These are phyloP conservation scores for Euura saliciscinereae DNA, from an alignment of 1,140 invertebrate species.

Conservation along the genomic window DNA sequence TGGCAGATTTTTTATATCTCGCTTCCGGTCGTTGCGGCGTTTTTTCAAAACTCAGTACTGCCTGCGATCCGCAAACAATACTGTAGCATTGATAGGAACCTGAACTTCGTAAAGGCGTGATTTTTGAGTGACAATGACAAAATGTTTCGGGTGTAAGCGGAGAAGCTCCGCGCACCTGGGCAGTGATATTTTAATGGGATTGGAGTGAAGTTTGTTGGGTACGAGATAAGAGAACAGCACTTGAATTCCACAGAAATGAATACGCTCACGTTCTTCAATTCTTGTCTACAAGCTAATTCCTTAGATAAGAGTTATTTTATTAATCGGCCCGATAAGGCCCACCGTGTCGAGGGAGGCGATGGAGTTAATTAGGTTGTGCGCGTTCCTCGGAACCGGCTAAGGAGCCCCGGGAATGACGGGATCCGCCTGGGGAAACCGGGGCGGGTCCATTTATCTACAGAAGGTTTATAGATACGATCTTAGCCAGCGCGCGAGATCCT, in stretches of 20 bases:
- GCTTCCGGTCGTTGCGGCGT: too few relatives aligned
- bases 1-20: too few relatives aligned
- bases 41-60: too few relatives aligned
- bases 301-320: slow-evolving; percentile 26
- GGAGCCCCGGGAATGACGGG: slow-evolving; percentile 5
- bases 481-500: slow-evolving; percentile 50
- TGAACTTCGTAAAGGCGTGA: too few relatives aligned
- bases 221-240: slow-evolving; percentile 8
- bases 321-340: slow-evolving; percentile 30
- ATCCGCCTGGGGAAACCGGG: background rate
- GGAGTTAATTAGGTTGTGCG: slow-evolving; percentile 22
- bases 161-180: background rate
- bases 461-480: slow-evolving; percentile 43
- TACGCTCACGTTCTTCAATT: slow-evolving; percentile 13
- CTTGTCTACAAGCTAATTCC: slow-evolving; percentile 30
- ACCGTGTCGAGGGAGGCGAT: slow-evolving; percentile 23
- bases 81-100: too few relatives aligned
- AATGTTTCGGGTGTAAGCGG: too few relatives aligned
- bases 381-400: background rate
- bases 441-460: slow-evolving; percentile 46
- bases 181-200: background rate
- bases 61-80: too few relatives aligned
- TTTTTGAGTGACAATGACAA: too few relatives aligned
- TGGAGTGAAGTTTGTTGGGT: background rate
- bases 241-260: background rate